Evolutionary conservation across 53 echinoderm and acorn worm species (phyloP), one percentile per base, ranked within the genome.

Genomic region (Antedon mediterranea): DNA sequence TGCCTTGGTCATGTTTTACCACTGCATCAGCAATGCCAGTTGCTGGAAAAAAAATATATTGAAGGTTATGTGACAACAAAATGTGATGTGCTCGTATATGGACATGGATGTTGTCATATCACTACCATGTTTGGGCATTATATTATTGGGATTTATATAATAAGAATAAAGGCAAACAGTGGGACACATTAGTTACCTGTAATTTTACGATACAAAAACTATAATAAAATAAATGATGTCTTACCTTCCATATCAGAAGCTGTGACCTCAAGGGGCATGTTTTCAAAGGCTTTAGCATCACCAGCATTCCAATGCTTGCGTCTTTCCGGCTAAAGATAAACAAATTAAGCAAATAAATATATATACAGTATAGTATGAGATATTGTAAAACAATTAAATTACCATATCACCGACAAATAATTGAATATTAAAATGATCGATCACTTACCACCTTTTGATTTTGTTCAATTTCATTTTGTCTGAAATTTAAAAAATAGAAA

Each of bases 241-340:
- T 26, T 91, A 95, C 95, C 95, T 89, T 95, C 91, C 95, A 95
- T 95, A 30, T 71, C 86, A 13, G 95, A 95, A 31, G 91, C 91
- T 20, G 95, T 95, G 29, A 83, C 88, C 80, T 95, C 89, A 20
- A 95, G 73, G 3, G 95, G 95, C 85, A 95, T 71, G 57, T 92
- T 84, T 31, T 72, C 78, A 26, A 79, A 29, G 23, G 43, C 76
- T 28, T 77, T 86, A 43, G 79, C 81, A 33, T 87, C 90, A 18
- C 87, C 88, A 34, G 84, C 93, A 75, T 82, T 90, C 95, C 95
- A 95, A 28, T 88, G 86, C 84, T 87, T 95, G 33, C 95, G 9
- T 57, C 23, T 18, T 23, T 57, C 33, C 32, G 32, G 33, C 32
- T 30, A 3, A 9, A 34, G 26, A 76, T 5, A 34, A n/a, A 33